Percentiles rank a stretch among this genome's conserved stretches.
Evolutionary conservation across 2,797 vertebrate species (phyloP).

Genomic region (Alca torda): DNA sequence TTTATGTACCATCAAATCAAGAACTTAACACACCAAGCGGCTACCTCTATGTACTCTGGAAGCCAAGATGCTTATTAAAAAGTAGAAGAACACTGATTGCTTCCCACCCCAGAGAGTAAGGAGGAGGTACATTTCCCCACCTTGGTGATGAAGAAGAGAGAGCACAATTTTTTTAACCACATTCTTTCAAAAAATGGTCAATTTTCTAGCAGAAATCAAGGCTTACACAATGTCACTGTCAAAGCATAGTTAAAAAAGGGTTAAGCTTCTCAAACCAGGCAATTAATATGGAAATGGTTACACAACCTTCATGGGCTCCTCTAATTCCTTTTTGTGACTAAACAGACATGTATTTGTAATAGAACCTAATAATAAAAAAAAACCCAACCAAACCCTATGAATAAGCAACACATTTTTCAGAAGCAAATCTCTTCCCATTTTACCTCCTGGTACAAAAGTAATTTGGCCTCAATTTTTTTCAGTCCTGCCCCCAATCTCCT

Average conservation of each 20-base stretch:
- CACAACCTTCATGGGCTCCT: background rate
- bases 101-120: background rate
- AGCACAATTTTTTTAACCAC: background rate
- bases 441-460: background rate
- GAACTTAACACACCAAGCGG: background rate
- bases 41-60: background rate
- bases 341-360: background rate
- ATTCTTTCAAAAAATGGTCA: background rate
- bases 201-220: background rate
- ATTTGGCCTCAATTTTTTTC: background rate
- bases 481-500: background rate
- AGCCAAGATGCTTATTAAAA: background rate
- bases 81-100: background rate
- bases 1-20: background rate
- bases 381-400: background rate
- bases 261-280: background rate
- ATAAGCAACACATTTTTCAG: conserved; percentile 26
- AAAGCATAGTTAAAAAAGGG: background rate
- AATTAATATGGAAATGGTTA: conserved; percentile 23
- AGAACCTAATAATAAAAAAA: background rate
- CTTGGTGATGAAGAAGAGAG: background rate
- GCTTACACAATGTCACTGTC: background rate
- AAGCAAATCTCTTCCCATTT: background rate
- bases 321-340: conserved; percentile 19
- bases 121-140: background rate